Evolutionary conservation across 1,140 invertebrate species (phyloP), one percentile per base, ranked within the genome.

Genomic region (Diprion similis): DNA sequence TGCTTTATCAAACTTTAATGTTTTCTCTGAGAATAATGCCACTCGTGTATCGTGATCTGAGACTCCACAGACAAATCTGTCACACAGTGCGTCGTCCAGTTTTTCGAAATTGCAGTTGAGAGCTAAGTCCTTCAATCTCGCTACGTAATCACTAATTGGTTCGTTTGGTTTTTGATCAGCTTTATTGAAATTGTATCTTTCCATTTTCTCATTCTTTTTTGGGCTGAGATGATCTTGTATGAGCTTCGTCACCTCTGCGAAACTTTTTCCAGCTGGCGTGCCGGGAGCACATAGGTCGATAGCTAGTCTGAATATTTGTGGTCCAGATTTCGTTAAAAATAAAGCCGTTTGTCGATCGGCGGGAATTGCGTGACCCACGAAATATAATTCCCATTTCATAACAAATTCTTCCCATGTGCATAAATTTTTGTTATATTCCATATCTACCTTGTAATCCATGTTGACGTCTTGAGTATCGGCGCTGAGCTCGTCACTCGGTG

Each of bases 381-480:
- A 72, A 66, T 66, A 66, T 37, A 72, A 64, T 10, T 72, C 59
- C 24, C 64, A 19, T 8, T 64, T 17, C 17, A 65, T 64, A 10
- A 72, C 19, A 18, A 65, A 72, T 66, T 46, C 59, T 15, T 72
- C 71, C 71, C 71, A 72, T 15, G n/a, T n/a, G n/a, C n/a, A n/a
- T n/a, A n/a, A n/a, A n/a, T n/a, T n/a, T n/a, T n/a, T n/a, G n/a
- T n/a, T n/a, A n/a, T n/a, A n/a, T n/a, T n/a, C n/a, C n/a, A n/a
- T n/a, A n/a, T n/a, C n/a, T n/a, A n/a, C n/a, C n/a, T n/a, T n/a
- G n/a, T n/a, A n/a, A n/a, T n/a, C n/a, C n/a, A n/a, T n/a, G n/a
- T n/a, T n/a, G n/a, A n/a, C n/a, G n/a, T n/a, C n/a, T n/a, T n/a
- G n/a, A n/a, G n/a, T n/a, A n/a, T n/a, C n/a, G n/a, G n/a, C n/a